Base-by-base conservation (phyloP, 2,888 invertebrate species). In the Polydrusus tereticollis region DNA sequence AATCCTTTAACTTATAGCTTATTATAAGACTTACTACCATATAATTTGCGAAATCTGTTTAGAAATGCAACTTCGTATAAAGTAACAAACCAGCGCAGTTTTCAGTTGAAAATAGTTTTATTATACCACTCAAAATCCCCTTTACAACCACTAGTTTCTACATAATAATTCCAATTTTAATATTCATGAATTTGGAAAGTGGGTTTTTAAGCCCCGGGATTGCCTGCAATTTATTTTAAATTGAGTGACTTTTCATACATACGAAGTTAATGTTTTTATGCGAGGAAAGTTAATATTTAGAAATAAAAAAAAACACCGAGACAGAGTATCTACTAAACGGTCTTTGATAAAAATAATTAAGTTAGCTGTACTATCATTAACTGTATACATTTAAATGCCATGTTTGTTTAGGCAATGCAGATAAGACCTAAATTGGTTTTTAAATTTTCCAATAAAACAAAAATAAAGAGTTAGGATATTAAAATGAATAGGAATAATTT, bases 151-250 rank as follows among this genome's bases (percentile, higher is more conserved):
- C 63, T 57, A 29, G 64, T 69, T 69, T 58, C 64, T 58, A 64
- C 69, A 64, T 71, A 64, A 65, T 71, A 71, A 71, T 71, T 72
- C 72, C 58, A 67, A 68, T 72, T 72, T 72, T 72, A 72, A 72
- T 72, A 72, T 72, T 72, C 72, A 72, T 72, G 72, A 72, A 66
- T 67, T 70, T 57, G 57, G 62, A 67, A 72, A 72, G 63, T 67
- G 72, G 67, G 41, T 72, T 72, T 72, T 72, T 67, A 72, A 72
- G 59, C 60, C 60, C 29, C 41, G 26, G 67, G 60, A 72, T 71
- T 59, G 71, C 60, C 60, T 4, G 71, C 71, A 71, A 71, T 71
- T 71, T 71, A 60, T 71, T 71, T 71, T 71, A 71, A 65, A 66
- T 71, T 65, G 71, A 41, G 71, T 47, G 67, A 62, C 60, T 60